Conservation (phyloP, 2,888 invertebrate genomes). For the Pristionchus maxplancki region DNA sequence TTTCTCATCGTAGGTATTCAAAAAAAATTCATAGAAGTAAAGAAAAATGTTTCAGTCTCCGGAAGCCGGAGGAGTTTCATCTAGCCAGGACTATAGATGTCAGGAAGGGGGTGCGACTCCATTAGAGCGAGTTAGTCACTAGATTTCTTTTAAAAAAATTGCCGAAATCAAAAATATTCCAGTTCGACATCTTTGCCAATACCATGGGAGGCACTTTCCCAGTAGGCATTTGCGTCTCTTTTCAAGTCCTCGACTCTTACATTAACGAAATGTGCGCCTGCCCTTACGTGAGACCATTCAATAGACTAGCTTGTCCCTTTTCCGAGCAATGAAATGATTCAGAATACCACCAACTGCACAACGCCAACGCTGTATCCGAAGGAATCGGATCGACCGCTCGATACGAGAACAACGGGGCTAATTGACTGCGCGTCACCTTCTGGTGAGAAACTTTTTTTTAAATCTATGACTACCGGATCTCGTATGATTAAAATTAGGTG, state of each 20-base stretch:
- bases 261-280: neutral
- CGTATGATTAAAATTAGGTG: neutral
- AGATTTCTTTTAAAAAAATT: too few species aligned
- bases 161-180: too few species aligned
- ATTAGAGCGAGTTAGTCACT: too few species aligned
- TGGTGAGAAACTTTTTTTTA: neutral
- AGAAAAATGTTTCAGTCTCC: too few species aligned
- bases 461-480: neutral
- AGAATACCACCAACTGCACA: neutral
- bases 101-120: too few species aligned
- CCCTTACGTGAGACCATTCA: neutral
- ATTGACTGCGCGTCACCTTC: neutral
- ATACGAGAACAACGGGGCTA: neutral
- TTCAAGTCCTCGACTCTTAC: neutral
- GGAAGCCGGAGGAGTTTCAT: too few species aligned
- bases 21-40: too few species aligned
- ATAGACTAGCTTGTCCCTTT: neutral
- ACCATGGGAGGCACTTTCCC: neutral
- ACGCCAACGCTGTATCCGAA: neutral
- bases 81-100: too few species aligned
- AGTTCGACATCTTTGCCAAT: neutral
- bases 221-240: neutral
- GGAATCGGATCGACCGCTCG: neutral
- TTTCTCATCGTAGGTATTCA: too few species aligned
- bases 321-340: neutral